Percentiles rank a stretch among this genome's conserved stretches.
phyloP scores from a whole-genome alignment of 1,140 invertebrate genomes.

The Drosophila navojoa region DNA sequence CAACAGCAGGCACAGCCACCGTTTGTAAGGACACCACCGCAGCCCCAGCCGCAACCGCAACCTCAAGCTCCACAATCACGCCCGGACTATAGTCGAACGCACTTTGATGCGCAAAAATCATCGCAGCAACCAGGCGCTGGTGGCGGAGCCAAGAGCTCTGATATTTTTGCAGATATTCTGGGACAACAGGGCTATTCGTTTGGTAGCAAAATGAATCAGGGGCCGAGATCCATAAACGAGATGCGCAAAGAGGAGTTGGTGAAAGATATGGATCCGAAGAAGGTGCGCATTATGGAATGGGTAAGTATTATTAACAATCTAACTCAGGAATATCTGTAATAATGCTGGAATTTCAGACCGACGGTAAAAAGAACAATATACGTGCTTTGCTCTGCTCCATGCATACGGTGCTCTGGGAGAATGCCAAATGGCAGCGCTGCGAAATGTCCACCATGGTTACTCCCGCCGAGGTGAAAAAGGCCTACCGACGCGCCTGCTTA shows the following conservation, averaged over 20 bases:
- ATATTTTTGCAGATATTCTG: constrained; percentile 95
- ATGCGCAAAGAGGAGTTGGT: constrained; percentile 95
- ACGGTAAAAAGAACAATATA: constrained; percentile 98
- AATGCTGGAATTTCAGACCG: constrained; percentile 86
- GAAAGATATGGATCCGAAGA: constrained; percentile 95
- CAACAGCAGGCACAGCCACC: constrained; percentile 42
- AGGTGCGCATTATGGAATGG: constrained; percentile 92
- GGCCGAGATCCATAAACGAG: constrained; percentile 95
- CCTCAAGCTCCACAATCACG: constrained; percentile 41
- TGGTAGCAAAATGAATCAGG: constrained; percentile 89
- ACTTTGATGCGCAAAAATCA: constrained; percentile 87
- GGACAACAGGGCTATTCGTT: constrained; percentile 95
- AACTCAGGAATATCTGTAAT: background rate
- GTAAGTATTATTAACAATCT: constrained; percentile 75
- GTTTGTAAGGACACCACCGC: constrained; percentile 39
- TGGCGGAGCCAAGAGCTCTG: constrained; percentile 84
- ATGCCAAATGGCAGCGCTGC: constrained; percentile 95
- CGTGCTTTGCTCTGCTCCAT: constrained; percentile 96
- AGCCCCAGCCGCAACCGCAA: background rate
- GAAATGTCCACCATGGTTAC: constrained; percentile 97
- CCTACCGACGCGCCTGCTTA: constrained; percentile 97
- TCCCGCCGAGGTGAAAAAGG: constrained; percentile 96
- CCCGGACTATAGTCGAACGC: constrained; percentile 87
- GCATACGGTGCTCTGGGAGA: constrained; percentile 97
- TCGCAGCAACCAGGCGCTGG: constrained; percentile 46